Evolutionary conservation across 2,797 vertebrate genomes (phyloP).

Genomic region (Coregonus sp.): DNA sequence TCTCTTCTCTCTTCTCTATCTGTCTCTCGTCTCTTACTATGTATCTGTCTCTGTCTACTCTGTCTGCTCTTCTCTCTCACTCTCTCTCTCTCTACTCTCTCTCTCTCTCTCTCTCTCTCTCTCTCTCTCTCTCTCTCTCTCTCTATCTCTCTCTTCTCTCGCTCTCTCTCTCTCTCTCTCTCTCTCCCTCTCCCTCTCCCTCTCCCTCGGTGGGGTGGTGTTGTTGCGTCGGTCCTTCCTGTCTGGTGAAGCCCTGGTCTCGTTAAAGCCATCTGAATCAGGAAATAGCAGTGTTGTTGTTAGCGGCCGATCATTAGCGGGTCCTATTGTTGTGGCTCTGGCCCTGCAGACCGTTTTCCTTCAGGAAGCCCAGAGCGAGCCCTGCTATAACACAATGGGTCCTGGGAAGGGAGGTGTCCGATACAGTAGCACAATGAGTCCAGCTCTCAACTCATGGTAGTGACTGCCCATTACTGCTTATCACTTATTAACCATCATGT

Average conservation of each 20-base stretch:
- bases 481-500: no score
- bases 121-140: no score
- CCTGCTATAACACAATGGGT: conserved; percentile 74
- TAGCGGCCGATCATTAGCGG: conserved; percentile 72
- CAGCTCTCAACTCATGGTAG: conserved; percentile 12
- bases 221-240: conserved; percentile 72
- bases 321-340: conserved; percentile 81
- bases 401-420: conserved; percentile 48
- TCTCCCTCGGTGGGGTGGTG: conserved; percentile 48
- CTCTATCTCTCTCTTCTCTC: no score
- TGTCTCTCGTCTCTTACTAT: no score
- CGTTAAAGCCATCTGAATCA: conserved; percentile 69
- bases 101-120: no score
- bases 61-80: no score
- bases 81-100: no score
- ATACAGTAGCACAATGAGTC: neutral
- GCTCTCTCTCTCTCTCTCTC: no score
- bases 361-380: conserved; percentile 75
- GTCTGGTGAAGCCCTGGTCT: conserved; percentile 52
- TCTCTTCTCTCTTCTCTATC: no score
- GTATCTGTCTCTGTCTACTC: no score
- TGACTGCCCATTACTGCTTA: no score
- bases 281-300: conserved; percentile 79
- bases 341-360: conserved; percentile 76
- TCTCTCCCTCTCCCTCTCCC: neutral